phyloP scores from a whole-genome alignment of 2,888 invertebrate genomes.

The Acanthosepion pharaonis region DNA sequence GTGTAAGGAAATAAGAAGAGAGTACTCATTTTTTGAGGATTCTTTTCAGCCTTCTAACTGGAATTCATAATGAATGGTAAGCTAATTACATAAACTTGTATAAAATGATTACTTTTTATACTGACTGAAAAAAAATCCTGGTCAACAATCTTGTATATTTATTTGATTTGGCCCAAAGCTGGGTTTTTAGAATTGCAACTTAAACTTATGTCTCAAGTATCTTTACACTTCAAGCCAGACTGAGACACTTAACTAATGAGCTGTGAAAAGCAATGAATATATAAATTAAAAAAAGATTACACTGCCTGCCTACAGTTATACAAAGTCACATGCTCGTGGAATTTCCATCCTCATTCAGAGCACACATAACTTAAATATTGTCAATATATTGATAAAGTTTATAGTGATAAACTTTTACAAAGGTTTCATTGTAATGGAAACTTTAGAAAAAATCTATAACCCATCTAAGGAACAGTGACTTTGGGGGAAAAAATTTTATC shows the following conservation, averaged over 20 bases:
- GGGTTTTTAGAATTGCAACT: neutral
- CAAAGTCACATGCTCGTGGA: neutral
- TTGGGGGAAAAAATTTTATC: neutral
- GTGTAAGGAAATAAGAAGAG: neutral
- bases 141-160: neutral
- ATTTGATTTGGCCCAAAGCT: neutral
- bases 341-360: neutral
- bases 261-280: neutral
- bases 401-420: neutral
- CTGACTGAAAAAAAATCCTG: neutral
- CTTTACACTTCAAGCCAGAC: neutral
- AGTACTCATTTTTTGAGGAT: neutral
- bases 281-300: neutral
- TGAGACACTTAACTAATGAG: neutral
- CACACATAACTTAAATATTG: neutral
- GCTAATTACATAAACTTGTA: neutral
- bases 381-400: conserved; percentile 33
- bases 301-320: neutral
- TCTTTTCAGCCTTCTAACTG: neutral
- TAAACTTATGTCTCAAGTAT: neutral
- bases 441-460: neutral
- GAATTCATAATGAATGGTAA: neutral
- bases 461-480: neutral
- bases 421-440: neutral
- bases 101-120: neutral